phyloP scores from a whole-genome alignment of 2,113 vertebrate genomes.

The Notechis scutatus region DNA sequence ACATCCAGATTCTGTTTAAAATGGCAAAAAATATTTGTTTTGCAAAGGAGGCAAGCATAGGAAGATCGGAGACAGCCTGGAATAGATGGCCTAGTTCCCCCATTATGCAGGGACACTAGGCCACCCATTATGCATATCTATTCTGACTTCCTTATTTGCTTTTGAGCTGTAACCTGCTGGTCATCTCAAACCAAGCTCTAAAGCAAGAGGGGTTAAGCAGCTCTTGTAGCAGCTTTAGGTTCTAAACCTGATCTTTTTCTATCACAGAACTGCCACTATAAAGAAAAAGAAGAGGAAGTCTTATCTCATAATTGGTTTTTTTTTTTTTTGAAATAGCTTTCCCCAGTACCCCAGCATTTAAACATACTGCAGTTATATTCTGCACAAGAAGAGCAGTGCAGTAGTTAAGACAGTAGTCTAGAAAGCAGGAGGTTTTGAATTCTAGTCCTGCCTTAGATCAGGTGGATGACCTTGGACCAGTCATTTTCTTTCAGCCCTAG shows the following conservation, averaged over 20 bases:
- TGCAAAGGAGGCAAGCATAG: neutral
- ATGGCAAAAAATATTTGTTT: neutral
- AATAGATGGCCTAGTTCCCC: neutral
- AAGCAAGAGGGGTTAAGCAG: neutral
- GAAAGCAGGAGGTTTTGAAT: neutral
- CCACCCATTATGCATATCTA: neutral
- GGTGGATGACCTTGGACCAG: neutral
- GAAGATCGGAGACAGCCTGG: neutral
- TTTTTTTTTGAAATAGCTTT: neutral
- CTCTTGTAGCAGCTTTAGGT: neutral
- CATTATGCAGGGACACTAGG: neutral
- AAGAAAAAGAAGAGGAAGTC: neutral
- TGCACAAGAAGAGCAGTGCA: neutral
- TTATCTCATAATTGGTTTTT: neutral
- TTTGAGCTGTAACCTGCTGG: neutral
- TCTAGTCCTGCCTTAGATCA: neutral
- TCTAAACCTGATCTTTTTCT: neutral
- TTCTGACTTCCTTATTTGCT: neutral
- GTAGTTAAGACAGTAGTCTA: neutral
- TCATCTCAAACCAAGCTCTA: neutral
- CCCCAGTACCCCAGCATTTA: neutral
- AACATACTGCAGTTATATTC: neutral
- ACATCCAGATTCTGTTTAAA: neutral
- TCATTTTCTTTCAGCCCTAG: neutral
- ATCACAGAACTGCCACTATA: neutral